Conservation (phyloP, 2,797 vertebrate genomes). For the Picus viridis region DNA sequence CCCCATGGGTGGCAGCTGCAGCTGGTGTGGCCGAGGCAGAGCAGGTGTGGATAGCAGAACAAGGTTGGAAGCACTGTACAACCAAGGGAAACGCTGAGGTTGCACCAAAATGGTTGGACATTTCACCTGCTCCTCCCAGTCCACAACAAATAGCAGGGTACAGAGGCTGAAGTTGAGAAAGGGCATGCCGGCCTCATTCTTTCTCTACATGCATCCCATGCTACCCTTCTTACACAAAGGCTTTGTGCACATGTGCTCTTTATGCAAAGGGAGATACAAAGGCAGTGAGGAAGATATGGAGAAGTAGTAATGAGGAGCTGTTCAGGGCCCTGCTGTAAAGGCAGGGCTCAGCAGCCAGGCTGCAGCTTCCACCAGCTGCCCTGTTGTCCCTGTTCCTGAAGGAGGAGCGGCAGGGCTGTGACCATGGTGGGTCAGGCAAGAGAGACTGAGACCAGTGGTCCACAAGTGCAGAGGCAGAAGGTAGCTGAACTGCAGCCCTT, state of each 20-base stretch:
- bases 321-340: neutral
- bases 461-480: neutral
- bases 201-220: neutral
- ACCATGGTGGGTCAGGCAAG: fast-evolving
- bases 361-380: fast-evolving
- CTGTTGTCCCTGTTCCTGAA: neutral
- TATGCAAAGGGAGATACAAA: fast-evolving
- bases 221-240: neutral
- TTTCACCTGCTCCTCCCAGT: neutral
- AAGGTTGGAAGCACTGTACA: neutral
- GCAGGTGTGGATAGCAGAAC: fast-evolving
- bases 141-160: fast-evolving
- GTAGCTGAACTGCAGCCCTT: neutral
- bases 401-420: neutral
- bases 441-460: neutral
- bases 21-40: fast-evolving
- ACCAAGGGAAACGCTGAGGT: neutral
- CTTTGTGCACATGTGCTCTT: fast-evolving
- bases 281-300: fast-evolving
- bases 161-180: neutral
- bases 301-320: fast-evolving
- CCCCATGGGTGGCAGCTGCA: neutral
- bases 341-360: fast-evolving
- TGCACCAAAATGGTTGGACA: neutral
- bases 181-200: neutral